Evolutionary conservation across 2,113 vertebrate genomes (phyloP).

Genomic region (Tetrax tetrax): DNA sequence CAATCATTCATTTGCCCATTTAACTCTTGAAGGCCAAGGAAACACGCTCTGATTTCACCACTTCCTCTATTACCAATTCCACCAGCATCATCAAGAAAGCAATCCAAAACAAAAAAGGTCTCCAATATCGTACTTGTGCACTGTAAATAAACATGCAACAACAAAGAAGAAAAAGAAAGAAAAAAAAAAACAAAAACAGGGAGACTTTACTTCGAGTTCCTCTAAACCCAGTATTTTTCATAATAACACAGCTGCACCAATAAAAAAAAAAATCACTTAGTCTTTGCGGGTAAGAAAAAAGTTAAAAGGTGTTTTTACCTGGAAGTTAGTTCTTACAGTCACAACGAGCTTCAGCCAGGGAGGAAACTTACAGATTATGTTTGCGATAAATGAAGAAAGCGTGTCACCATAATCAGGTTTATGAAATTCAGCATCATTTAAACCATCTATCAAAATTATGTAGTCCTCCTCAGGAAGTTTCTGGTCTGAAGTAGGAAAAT

Average conservation of each 20-base stretch:
- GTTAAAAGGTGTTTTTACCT: constrained; percentile 79
- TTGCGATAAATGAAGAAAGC: constrained; percentile 92
- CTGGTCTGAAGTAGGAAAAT: constrained; percentile 78
- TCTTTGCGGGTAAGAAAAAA: not conserved
- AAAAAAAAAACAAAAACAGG: no score
- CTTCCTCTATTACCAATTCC: not conserved
- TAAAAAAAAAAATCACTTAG: not conserved
- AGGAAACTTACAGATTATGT: constrained; percentile 90
- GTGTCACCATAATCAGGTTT: constrained; percentile 99
- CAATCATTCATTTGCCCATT: not conserved
- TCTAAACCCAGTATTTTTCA: not conserved
- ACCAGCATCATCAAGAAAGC: not conserved
- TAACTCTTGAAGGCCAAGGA: not conserved
- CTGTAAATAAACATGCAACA: not conserved
- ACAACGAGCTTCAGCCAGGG: constrained; percentile 94
- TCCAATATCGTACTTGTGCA: not conserved
- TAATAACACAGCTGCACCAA: not conserved
- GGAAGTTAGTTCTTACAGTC: constrained; percentile 90
- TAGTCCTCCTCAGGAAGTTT: constrained; percentile 95
- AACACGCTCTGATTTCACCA: not conserved
- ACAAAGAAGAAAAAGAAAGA: not conserved
- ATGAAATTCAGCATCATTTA: constrained; percentile 99
- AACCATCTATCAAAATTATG: constrained; percentile 93
- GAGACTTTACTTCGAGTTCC: not conserved
- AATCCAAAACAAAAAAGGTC: not conserved